Conservation (phyloP, 2,113 vertebrate species). For the Gavia stellata region DNA sequence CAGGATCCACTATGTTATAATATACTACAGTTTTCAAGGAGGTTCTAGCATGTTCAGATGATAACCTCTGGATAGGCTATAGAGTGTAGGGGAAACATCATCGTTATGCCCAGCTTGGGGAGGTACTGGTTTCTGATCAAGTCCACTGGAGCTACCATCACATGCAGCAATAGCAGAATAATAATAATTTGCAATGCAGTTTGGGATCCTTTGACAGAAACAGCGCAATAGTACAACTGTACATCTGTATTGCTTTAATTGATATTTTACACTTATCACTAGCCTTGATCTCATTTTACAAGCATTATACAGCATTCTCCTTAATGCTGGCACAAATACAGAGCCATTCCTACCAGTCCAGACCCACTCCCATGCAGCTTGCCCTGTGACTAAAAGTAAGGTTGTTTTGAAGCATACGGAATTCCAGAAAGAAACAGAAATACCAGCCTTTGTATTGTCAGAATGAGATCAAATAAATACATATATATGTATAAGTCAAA, state of each 20-base stretch:
- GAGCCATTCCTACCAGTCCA: not conserved
- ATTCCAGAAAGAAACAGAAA: not conserved
- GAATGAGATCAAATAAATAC: not conserved
- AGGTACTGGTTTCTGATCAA: not conserved
- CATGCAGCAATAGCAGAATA: not conserved
- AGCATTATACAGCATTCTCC: not conserved
- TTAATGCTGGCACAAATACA: not conserved
- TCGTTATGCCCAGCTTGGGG: not conserved
- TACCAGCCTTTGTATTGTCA: not conserved
- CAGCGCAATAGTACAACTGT: not conserved
- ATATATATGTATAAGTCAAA: not conserved
- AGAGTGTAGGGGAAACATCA: rapidly evolving
- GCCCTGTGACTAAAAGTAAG: not conserved
- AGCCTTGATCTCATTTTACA: not conserved
- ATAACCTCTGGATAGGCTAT: not conserved
- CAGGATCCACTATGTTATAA: not conserved
- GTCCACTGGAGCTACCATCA: not conserved
- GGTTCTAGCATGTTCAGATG: not conserved
- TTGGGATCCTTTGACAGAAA: not conserved
- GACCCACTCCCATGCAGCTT: not conserved
- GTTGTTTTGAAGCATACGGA: not conserved
- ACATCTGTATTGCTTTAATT: not conserved
- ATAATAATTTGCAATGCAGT: not conserved
- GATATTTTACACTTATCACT: not conserved
- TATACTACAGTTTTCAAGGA: not conserved